phyloP scores from a whole-genome alignment of 2,797 vertebrate species.

The Notoglanidium macrostoma region DNA sequence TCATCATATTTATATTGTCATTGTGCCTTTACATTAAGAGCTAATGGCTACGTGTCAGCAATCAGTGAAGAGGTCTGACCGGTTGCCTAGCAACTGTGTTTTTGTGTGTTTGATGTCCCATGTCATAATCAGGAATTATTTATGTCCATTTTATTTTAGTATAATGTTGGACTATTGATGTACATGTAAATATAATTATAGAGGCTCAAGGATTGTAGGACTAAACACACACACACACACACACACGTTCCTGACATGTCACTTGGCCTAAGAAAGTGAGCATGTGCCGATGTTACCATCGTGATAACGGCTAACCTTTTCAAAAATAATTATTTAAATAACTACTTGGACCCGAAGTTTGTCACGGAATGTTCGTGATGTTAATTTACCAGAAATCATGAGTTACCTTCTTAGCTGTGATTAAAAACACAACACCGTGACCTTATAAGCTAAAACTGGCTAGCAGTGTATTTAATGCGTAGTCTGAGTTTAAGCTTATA shows the following conservation, averaged over 20 bases:
- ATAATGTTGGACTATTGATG: constrained; percentile 3
- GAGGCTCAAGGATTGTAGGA: neutral
- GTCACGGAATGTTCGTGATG: neutral
- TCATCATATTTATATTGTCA: neutral
- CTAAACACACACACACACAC: constrained; percentile 4
- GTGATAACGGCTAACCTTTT: neutral
- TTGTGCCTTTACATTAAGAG: neutral
- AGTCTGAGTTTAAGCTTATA: neutral
- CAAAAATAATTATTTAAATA: neutral
- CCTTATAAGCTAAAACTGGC: neutral
- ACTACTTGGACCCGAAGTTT: neutral
- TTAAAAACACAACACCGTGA: constrained; percentile 10
- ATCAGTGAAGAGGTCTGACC: neutral
- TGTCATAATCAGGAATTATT: neutral
- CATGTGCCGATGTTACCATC: neutral
- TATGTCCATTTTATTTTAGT: neutral
- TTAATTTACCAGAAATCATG: neutral
- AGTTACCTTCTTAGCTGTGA: neutral
- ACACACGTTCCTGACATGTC: neutral
- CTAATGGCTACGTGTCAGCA: neutral
- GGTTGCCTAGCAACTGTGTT: neutral
- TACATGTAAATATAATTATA: neutral
- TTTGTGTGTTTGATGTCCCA: neutral
- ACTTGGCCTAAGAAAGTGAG: neutral
- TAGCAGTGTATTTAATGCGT: neutral